Conservation (phyloP, 2,888 invertebrate genomes). For the Sphaeridia pumilis region DNA sequence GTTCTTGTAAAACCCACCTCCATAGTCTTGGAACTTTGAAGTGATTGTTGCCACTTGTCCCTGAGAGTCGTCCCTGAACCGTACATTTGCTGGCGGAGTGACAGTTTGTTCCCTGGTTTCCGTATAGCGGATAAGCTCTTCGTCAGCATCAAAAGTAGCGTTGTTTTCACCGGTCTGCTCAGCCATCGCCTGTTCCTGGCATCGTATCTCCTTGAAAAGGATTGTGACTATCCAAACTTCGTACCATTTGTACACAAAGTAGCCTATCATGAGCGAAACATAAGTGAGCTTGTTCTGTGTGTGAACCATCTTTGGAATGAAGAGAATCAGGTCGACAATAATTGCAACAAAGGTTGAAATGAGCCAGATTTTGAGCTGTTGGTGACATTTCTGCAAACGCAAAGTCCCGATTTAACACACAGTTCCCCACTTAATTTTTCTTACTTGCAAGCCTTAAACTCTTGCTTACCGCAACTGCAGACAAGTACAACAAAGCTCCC, state of each 20-base stretch:
- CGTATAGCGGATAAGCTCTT: not conserved
- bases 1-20: not conserved
- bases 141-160: not conserved
- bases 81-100: not conserved
- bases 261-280: conserved; percentile 22
- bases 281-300: conserved; percentile 17
- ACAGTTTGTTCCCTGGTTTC: not conserved
- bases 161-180: not conserved
- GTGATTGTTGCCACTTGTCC: not conserved
- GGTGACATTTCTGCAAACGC: conserved; percentile 24
- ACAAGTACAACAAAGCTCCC: conserved; percentile 8
- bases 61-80: not conserved
- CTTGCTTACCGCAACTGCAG: conserved; percentile 7
- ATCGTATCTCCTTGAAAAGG: conserved; percentile 11
- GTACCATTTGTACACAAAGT: conserved; percentile 32
- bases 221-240: conserved; percentile 31
- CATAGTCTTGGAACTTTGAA: not conserved
- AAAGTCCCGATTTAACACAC: too few species aligned
- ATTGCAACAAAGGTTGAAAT: conserved; percentile 14
- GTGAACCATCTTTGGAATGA: conserved; percentile 16
- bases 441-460: too few species aligned
- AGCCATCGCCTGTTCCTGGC: not conserved
- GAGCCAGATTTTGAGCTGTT: conserved; percentile 15
- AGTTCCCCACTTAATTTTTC: too few species aligned
- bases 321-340: conserved; percentile 11